Base-by-base conservation (phyloP, 2,888 invertebrate genomes). In the Steinernema carpocapsae region DNA sequence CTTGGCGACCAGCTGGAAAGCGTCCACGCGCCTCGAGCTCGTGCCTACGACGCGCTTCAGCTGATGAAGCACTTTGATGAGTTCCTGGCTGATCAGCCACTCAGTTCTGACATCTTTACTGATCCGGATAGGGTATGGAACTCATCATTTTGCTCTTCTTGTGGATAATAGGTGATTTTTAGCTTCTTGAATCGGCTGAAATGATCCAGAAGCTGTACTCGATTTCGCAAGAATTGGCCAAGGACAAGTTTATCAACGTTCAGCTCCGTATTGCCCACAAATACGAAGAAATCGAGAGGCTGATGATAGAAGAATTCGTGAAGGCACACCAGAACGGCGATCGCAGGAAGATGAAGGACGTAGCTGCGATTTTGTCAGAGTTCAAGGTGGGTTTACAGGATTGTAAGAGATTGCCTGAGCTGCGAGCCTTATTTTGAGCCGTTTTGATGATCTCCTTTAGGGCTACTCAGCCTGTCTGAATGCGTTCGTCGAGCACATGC, bases 391-490 rank as follows among this genome's bases (percentile, higher is more conserved):
- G 74, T 73, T 7, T 3, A 17, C 2, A 0, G 14, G 0, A 26
- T 64, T 2, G 14, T n/a, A 70, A 10, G 10, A 72, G 17, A 59
- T 37, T 10, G 17, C 17, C 14, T 45, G n/a, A 19, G 42, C 3
- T 73, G n/a, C 52, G 17, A 10, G 24, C n/a, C n/a, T 7, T 72
- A 46, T 29, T 32, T 43, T n/a, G 10, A 46, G 10, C 22, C 10
- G 17, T n/a, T 14, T 71, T n/a, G n/a, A n/a, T n/a, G n/a, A 37
- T 37, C 10, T 37, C 37, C 1, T 76, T 85, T 84, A 90, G 90
- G 94, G 95, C 0, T 97, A 97, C 88, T 93, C 94, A 0, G 94
- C 95, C 82, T 97, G 97, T 89, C 92, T 99, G 71, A 94, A 97
- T 90, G 94, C 95, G 0, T 99, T 94, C 88, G 97, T 99, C 85